Percentiles rank a stretch among this genome's conserved stretches.
Evolutionary conservation across 1,140 invertebrate species (phyloP).

Genomic region (Papilio glaucus): DNA sequence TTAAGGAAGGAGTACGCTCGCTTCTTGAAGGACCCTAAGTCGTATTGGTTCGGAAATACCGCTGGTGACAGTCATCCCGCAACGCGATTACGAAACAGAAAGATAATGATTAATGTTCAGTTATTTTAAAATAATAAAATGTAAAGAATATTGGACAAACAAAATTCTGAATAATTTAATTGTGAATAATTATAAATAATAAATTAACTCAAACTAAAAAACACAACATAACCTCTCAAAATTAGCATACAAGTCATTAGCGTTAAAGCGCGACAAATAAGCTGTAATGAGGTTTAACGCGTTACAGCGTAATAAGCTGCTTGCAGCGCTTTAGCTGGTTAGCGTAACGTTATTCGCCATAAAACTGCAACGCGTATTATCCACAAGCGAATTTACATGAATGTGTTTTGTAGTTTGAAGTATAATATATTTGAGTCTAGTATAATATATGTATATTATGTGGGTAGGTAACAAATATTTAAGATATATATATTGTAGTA

Average conservation of each 20-base stretch:
- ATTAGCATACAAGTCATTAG: slow-evolving; percentile 15
- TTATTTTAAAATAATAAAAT: no score
- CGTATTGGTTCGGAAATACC: no score
- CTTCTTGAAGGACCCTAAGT: no score
- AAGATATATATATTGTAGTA: no score
- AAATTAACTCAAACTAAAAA: not conserved
- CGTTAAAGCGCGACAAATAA: not conserved
- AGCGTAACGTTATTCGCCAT: not conserved
- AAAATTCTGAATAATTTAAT: no score
- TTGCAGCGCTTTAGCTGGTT: slow-evolving; percentile 6
- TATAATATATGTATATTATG: not conserved
- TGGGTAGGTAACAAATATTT: no score
- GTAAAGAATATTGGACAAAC: no score
- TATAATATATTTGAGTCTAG: not conserved
- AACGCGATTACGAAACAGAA: no score
- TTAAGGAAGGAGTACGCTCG: no score
- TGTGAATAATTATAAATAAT: no score
- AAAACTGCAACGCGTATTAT: slow-evolving; percentile 11
- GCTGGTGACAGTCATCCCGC: no score
- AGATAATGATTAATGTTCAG: no score
- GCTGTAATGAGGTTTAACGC: slow-evolving; percentile 14
- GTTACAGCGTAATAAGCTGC: slow-evolving; percentile 6
- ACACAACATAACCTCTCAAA: slow-evolving; percentile 6
- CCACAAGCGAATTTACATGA: not conserved
- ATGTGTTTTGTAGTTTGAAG: not conserved